Percentiles rank a stretch among this genome's conserved stretches.
Evolutionary conservation across 53 echinoderm and acorn worm genomes (phyloP).

Genomic region (Holothuria scabra): DNA sequence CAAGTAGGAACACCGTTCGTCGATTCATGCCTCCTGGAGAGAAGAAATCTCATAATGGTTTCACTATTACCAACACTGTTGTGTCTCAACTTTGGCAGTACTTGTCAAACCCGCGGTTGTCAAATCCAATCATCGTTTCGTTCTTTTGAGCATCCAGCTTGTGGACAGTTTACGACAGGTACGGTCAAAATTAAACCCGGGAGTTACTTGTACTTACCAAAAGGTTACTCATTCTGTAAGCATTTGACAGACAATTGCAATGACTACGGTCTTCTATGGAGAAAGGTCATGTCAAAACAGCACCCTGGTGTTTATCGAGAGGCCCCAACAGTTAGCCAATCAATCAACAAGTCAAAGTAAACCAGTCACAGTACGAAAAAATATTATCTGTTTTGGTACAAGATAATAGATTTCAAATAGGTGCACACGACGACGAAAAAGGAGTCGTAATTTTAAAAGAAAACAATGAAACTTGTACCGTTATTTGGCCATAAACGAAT

Average conservation of each 20-base stretch:
- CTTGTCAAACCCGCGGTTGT: conserved; percentile 2
- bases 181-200: not conserved
- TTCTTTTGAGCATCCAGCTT: not conserved
- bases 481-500: no score
- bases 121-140: conserved; percentile 27
- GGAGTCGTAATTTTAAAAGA: no score
- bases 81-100: not conserved
- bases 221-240: conserved; percentile 31
- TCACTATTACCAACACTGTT: conserved; percentile 31
- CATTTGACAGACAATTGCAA: conserved; percentile 14
- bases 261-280: not conserved
- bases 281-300: conserved; percentile 12
- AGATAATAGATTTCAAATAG: no score
- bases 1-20: not conserved
- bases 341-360: conserved; percentile 1
- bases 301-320: conserved; percentile 23
- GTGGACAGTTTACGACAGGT: not conserved
- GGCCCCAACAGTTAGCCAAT: not conserved
- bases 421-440: no score
- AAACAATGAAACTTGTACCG: no score
- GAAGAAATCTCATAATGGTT: conserved; percentile 28
- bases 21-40: conserved; percentile 9
- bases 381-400: no score
- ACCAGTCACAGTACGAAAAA: not conserved
- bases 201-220: not conserved